Evolutionary conservation across 2,888 invertebrate species (phyloP).

Genomic region (Cheilosia pagana): DNA sequence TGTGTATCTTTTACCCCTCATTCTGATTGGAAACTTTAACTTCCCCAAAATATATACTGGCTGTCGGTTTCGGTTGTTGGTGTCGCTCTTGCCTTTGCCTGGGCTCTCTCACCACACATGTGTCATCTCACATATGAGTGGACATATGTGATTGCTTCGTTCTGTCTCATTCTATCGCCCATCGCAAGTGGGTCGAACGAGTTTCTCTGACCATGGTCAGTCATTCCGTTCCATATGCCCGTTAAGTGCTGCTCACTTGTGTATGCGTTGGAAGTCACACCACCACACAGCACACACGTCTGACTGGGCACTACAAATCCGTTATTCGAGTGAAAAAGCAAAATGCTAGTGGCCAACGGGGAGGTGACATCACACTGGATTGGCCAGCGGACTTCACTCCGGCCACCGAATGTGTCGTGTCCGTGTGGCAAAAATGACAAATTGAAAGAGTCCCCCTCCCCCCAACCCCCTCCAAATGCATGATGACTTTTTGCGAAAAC

Average conservation of each 20-base stretch:
- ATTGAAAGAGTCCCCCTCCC: constrained; percentile 68
- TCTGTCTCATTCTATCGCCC: constrained; percentile 52
- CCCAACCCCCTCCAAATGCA: too few relatives aligned
- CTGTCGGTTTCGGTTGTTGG: background rate
- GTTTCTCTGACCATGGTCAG: constrained; percentile 74
- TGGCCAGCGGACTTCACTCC: constrained; percentile 75
- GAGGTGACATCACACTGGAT: constrained; percentile 77
- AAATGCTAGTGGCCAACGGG: constrained; percentile 73
- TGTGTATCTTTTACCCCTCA: constrained; percentile 63
- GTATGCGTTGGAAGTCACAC: constrained; percentile 60
- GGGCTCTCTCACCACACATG: constrained; percentile 54
- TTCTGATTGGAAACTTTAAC: constrained; percentile 66
- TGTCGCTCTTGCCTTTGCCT: background rate
- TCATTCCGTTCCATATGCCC: constrained; percentile 69
- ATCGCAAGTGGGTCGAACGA: constrained; percentile 31
- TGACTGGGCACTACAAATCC: constrained; percentile 72
- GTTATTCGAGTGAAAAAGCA: constrained; percentile 69
- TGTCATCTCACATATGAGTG: constrained; percentile 71
- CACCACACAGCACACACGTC: constrained; percentile 50
- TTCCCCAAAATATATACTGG: constrained; percentile 38
- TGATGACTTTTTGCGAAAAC: constrained; percentile 39
- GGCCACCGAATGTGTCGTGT: constrained; percentile 63
- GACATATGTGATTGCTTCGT: constrained; percentile 68
- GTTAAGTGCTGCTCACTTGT: constrained; percentile 61
- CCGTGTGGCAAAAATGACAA: constrained; percentile 69